Evolutionary conservation across 2,888 invertebrate genomes (phyloP).

Genomic region (Dioctria linearis): DNA sequence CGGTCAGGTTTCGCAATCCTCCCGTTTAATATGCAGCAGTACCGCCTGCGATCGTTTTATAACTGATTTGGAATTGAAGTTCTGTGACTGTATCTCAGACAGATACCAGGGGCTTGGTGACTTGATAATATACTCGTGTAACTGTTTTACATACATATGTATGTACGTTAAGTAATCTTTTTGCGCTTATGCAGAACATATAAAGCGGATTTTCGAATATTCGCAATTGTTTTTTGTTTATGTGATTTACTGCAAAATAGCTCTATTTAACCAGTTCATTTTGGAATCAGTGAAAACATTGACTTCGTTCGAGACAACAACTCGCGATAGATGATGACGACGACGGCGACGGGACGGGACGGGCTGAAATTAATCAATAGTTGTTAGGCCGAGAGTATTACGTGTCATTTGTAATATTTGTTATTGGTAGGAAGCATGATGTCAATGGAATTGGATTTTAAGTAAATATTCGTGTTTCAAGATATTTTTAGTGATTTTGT

Average conservation of each 20-base stretch:
- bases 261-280: neutral
- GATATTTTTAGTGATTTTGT: no score
- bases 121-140: neutral
- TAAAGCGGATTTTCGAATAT: slow-evolving; percentile 38
- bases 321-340: neutral
- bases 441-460: slow-evolving; percentile 15
- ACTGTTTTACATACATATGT: slow-evolving; percentile 27
- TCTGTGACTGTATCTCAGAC: slow-evolving; percentile 1
- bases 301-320: slow-evolving; percentile 34
- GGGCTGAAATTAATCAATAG: slow-evolving; percentile 20
- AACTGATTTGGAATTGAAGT: neutral
- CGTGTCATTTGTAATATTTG: slow-evolving; percentile 2
- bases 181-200: neutral
- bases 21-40: slow-evolving; percentile 39
- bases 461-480: slow-evolving; percentile 24
- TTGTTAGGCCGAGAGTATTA: neutral
- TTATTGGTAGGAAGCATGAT: slow-evolving; percentile 18
- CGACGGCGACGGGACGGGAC: no score
- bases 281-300: slow-evolving; percentile 35
- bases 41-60: slow-evolving; percentile 36
- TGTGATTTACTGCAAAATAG: slow-evolving; percentile 37
- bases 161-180: neutral
- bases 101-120: neutral
- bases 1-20: slow-evolving; percentile 28
- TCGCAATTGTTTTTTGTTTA: slow-evolving; percentile 2